phyloP scores from a whole-genome alignment of 2,888 invertebrate genomes.

The Synanthedon myopaeformis region DNA sequence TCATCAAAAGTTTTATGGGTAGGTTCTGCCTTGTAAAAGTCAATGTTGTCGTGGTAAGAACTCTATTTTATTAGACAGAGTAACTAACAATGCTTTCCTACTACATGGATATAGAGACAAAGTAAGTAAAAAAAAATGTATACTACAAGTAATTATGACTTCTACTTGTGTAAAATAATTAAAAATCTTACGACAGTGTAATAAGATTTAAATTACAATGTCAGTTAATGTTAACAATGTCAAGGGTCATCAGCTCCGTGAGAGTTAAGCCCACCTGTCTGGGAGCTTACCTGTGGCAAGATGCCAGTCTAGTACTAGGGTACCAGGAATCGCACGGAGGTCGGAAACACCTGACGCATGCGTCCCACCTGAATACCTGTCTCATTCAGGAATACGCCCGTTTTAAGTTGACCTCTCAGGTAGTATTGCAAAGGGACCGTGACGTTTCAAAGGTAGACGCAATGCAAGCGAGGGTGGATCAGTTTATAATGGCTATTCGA shows the following conservation, averaged over 20 bases:
- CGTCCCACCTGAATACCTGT: conserved; percentile 60
- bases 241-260: conserved; percentile 40
- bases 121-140: no score
- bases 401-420: conserved; percentile 19
- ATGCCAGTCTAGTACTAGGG: conserved; percentile 68
- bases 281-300: conserved; percentile 69
- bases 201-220: background rate
- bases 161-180: background rate
- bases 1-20: no score
- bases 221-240: background rate
- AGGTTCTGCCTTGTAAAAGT: no score
- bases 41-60: no score
- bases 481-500: conserved; percentile 15
- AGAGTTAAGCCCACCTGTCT: conserved; percentile 42
- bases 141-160: no score
- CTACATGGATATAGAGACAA: no score
- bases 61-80: no score
- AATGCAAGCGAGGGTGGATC: conserved; percentile 14
- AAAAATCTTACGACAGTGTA: background rate
- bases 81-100: no score
- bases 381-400: conserved; percentile 19
- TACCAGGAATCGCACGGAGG: conserved; percentile 32
- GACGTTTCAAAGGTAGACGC: background rate
- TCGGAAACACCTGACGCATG: conserved; percentile 58
- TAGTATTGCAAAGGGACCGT: background rate